phyloP scores from a whole-genome alignment of 2,888 invertebrate species.

The Crocallis elinguaria region DNA sequence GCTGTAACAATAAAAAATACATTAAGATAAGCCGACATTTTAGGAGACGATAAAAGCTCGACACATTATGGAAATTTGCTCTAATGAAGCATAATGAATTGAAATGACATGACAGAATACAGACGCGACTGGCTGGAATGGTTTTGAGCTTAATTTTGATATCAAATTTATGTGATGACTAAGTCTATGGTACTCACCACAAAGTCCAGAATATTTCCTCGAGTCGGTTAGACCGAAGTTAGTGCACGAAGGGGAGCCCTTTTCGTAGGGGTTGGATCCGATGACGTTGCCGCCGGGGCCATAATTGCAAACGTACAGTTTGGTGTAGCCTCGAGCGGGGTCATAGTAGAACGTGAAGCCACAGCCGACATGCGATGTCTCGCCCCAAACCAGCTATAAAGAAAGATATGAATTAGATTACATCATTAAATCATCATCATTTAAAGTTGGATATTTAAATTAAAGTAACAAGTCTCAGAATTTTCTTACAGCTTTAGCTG shows the following conservation, averaged over 20 bases:
- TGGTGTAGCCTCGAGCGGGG: conserved; percentile 89
- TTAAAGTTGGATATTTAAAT: not conserved
- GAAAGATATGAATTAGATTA: conserved; percentile 34
- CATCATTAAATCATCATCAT: no score
- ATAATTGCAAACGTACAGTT: conserved; percentile 94
- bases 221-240: conserved; percentile 89
- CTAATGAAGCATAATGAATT: conserved; percentile 36
- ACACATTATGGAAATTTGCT: conserved; percentile 35
- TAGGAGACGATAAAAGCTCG: conserved; percentile 28
- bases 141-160: conserved; percentile 28
- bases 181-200: conserved; percentile 85
- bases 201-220: conserved; percentile 90
- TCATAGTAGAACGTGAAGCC: conserved; percentile 94
- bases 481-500: not conserved
- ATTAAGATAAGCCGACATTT: conserved; percentile 34
- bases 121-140: conserved; percentile 26
- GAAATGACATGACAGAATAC: conserved; percentile 30
- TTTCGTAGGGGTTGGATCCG: conserved; percentile 90
- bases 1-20: conserved; percentile 61
- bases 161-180: conserved; percentile 31
- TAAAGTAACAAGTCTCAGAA: not conserved
- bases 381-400: conserved; percentile 93
- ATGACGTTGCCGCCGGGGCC: conserved; percentile 93
- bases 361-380: conserved; percentile 93
- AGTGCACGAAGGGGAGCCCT: conserved; percentile 89